These are phyloP conservation scores for Phytoseiulus persimilis DNA, from an alignment of 2,888 invertebrate species.

Conservation along the genomic window DNA sequence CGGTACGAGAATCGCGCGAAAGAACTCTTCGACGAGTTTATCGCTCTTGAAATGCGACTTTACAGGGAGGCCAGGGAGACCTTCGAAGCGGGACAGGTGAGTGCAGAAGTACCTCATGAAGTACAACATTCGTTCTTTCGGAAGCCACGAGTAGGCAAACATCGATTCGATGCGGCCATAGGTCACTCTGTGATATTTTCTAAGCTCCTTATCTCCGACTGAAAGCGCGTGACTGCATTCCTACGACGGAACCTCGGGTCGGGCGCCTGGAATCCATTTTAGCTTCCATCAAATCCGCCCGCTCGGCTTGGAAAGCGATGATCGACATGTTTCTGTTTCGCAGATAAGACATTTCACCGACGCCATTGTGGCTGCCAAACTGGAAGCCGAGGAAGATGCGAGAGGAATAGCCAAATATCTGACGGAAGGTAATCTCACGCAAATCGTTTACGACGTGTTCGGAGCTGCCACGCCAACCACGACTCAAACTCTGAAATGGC, in stretches of 20 bases:
- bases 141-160: neutral
- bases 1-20: conserved; percentile 9
- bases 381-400: neutral
- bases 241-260: too few species aligned
- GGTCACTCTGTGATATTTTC: too few species aligned
- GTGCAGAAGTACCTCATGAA: neutral
- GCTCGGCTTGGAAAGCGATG: neutral
- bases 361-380: conserved; percentile 17
- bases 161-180: too few species aligned
- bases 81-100: neutral
- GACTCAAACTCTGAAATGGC: conserved; percentile 5
- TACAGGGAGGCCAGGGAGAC: neutral
- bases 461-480: conserved; percentile 25
- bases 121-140: neutral
- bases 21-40: conserved; percentile 16
- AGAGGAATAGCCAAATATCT: conserved; percentile 6
- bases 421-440: conserved; percentile 18
- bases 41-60: conserved; percentile 29
- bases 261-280: too few species aligned
- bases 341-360: conserved; percentile 23
- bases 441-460: conserved; percentile 27
- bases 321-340: neutral
- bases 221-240: too few species aligned
- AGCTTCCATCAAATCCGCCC: too few species aligned
- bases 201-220: too few species aligned